These are phyloP conservation scores for Hipposideros larvatus DNA, from an alignment of 2,797 vertebrate genomes.

Conservation along the genomic window DNA sequence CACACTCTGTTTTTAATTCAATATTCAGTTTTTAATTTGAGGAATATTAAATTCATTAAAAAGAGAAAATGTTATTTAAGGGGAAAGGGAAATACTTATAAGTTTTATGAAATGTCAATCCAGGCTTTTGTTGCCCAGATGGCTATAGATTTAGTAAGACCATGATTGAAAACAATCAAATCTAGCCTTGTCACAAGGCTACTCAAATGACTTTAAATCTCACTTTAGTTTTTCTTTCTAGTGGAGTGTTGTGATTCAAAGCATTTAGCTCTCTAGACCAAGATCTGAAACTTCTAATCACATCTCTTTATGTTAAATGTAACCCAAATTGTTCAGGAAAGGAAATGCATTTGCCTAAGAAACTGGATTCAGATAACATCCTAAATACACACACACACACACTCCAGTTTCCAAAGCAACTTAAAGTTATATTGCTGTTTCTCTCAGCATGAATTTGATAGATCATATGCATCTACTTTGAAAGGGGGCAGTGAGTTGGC, in stretches of 20 bases:
- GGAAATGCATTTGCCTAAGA: constrained; percentile 70
- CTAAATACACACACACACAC: constrained; percentile 17
- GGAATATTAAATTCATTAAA: constrained; percentile 58
- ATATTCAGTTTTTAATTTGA: constrained; percentile 54
- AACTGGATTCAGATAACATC: constrained; percentile 31
- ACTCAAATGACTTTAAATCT: constrained; percentile 68
- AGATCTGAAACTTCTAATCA: constrained; percentile 74
- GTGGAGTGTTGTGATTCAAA: constrained; percentile 65
- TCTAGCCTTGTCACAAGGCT: constrained; percentile 68
- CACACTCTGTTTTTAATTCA: constrained; percentile 20
- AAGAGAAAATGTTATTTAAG: constrained; percentile 42
- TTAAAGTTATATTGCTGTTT: constrained; percentile 38
- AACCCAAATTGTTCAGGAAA: constrained; percentile 73
- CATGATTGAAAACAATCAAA: constrained; percentile 37
- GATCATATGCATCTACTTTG: background rate
- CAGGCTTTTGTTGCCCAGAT: constrained; percentile 66
- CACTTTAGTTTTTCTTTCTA: constrained; percentile 70
- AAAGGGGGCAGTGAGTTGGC: constrained; percentile 12
- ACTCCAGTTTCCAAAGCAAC: background rate
- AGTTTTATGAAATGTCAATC: constrained; percentile 62
- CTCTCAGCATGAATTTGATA: constrained; percentile 29
- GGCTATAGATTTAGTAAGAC: constrained; percentile 80
- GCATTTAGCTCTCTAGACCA: constrained; percentile 71
- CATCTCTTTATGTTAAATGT: constrained; percentile 64
- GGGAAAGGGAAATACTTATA: constrained; percentile 73